phyloP scores from a whole-genome alignment of 1,140 invertebrate species.

The Kradibia gibbosae region DNA sequence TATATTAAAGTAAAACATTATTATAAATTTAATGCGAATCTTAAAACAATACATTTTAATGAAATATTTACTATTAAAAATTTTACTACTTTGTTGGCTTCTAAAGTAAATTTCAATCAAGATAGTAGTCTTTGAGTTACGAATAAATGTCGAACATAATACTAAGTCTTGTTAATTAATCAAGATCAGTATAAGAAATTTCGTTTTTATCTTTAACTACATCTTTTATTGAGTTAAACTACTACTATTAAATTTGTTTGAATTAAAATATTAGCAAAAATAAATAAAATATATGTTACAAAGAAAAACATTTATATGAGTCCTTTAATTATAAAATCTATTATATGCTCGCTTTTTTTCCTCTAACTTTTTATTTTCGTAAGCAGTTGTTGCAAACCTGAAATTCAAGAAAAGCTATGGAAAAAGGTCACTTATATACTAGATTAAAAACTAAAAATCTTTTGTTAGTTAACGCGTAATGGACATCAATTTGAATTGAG shows the following conservation, averaged over 20 bases:
- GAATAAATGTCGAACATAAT: background rate
- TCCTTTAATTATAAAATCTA: background rate
- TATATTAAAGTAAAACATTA: too few relatives aligned
- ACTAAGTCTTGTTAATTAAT: background rate
- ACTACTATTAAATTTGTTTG: too few relatives aligned
- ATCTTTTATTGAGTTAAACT: too few relatives aligned
- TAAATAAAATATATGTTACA: background rate
- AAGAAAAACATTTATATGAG: background rate
- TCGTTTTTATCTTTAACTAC: too few relatives aligned
- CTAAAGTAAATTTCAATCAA: background rate
- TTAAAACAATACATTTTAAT: too few relatives aligned
- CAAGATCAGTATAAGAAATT: too few relatives aligned
- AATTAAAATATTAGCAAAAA: too few relatives aligned
- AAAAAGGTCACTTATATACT: conserved; percentile 22
- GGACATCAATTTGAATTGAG: conserved; percentile 31
- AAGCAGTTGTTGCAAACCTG: background rate
- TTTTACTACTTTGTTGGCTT: too few relatives aligned
- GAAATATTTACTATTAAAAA: too few relatives aligned
- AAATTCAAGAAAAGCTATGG: conserved; percentile 44
- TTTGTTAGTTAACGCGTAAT: conserved; percentile 27
- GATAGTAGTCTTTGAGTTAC: background rate
- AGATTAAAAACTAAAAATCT: conserved; percentile 15
- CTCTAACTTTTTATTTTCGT: background rate
- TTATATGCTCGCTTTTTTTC: background rate
- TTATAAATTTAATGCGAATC: too few relatives aligned